Percentiles rank a stretch among this genome's conserved stretches.
These are phyloP conservation scores for Melipona quadrifasciata DNA, from an alignment of 1,140 invertebrate genomes.

Conservation along the genomic window DNA sequence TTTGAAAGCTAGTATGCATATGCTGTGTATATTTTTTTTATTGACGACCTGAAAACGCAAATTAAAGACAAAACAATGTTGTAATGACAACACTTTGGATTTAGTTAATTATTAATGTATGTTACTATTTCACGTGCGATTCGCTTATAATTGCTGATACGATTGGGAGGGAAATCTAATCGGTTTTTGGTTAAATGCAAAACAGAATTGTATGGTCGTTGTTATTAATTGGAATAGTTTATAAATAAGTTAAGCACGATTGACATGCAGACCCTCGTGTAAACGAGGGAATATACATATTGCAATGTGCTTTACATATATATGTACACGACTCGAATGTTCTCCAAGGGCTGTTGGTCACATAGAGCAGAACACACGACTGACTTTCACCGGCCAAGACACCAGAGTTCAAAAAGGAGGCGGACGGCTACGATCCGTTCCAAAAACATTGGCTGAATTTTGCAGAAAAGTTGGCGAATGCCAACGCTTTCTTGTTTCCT, in stretches of 20 bases:
- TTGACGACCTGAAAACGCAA: no score
- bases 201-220: constrained; percentile 6
- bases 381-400: constrained; percentile 67
- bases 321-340: constrained; percentile 35
- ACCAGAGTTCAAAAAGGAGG: constrained; percentile 37
- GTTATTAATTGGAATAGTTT: constrained; percentile 34
- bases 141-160: not conserved
- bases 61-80: not conserved
- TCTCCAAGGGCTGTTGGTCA: constrained; percentile 47
- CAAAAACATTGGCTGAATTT: constrained; percentile 60
- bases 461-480: no score
- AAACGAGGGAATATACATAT: constrained; percentile 1
- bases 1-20: not conserved
- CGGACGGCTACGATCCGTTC: constrained; percentile 46
- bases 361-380: constrained; percentile 50
- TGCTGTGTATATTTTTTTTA: not conserved
- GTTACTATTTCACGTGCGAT: no score
- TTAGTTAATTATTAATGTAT: not conserved
- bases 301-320: constrained; percentile 13
- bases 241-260: constrained; percentile 23
- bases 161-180: not conserved
- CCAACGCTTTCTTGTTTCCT: constrained; percentile 1
- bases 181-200: not conserved
- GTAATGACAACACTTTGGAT: not conserved
- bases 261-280: not conserved